These are phyloP conservation scores for Sussaba pulchella DNA, from an alignment of 2,888 invertebrate species.

Conservation along the genomic window DNA sequence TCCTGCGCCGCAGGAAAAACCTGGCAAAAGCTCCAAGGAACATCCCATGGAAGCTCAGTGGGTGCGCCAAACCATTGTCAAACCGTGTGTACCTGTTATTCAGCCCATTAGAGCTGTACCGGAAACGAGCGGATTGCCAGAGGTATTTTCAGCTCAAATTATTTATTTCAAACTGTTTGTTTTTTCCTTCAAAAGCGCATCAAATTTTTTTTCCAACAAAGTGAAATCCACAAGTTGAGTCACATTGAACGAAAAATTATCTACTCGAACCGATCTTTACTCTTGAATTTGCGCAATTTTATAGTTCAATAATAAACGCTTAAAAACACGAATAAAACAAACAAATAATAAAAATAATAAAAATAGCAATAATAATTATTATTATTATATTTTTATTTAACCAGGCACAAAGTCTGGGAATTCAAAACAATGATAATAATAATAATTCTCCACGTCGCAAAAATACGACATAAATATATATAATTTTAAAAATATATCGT, in stretches of 20 bases:
- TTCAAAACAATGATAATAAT: no score
- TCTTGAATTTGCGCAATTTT: background rate
- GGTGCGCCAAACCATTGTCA: slow-evolving; percentile 77
- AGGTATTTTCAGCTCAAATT: slow-evolving; percentile 67
- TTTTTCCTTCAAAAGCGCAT: no score
- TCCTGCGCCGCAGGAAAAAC: slow-evolving; percentile 73
- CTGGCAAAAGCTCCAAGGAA: slow-evolving; percentile 75
- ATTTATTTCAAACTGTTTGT: background rate
- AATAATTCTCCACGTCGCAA: no score
- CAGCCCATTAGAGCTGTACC: slow-evolving; percentile 69
- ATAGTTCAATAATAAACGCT: background rate
- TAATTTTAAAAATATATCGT: no score
- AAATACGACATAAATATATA: no score
- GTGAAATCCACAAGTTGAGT: background rate
- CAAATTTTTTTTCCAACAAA: background rate
- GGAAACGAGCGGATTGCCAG: slow-evolving; percentile 74
- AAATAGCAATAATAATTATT: no score
- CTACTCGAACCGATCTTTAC: background rate
- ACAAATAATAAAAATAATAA: no score
- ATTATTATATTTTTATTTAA: no score
- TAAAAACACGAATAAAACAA: background rate
- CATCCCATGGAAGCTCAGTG: slow-evolving; percentile 79
- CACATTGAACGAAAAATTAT: background rate
- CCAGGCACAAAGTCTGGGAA: no score
- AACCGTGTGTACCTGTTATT: slow-evolving; percentile 68